A percentile compares a stretch with the other conserved stretches of the same genome.
phyloP scores from a whole-genome alignment of 2,797 vertebrate genomes.

The Pachyuromys duprasi region DNA sequence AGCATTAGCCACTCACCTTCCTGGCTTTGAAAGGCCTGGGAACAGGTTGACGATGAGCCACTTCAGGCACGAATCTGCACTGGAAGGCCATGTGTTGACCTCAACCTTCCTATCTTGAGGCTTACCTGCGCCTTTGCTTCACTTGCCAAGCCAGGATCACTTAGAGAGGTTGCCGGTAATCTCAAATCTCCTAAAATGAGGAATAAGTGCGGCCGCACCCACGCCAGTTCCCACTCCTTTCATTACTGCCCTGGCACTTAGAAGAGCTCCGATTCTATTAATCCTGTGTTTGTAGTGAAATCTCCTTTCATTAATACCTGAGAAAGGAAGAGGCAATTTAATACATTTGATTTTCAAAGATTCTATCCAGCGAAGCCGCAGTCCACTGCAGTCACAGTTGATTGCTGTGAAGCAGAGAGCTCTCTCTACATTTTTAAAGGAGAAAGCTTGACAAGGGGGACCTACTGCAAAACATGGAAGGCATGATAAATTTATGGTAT shows the following conservation, averaged over 20 bases:
- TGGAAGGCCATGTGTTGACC: background rate
- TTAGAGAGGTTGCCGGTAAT: background rate
- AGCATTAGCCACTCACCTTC: constrained; percentile 17
- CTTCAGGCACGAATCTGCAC: background rate
- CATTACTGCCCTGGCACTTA: constrained; percentile 42
- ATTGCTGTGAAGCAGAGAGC: constrained; percentile 30
- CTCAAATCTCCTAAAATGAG: background rate
- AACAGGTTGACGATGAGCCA: background rate
- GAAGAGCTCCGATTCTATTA: constrained; percentile 61
- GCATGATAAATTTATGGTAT: background rate
- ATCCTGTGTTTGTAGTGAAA: constrained; percentile 51
- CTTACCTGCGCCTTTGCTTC: accelerated
- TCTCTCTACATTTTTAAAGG: constrained; percentile 40
- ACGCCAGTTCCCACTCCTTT: constrained; percentile 17
- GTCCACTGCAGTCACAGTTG: constrained; percentile 63
- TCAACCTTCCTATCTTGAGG: background rate
- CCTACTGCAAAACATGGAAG: background rate
- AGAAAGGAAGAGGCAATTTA: constrained; percentile 46
- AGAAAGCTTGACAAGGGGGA: background rate
- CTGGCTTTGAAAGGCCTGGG: background rate
- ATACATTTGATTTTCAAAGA: constrained; percentile 54
- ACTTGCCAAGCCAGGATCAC: background rate
- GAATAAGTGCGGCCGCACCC: background rate
- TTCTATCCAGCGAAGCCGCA: constrained; percentile 27
- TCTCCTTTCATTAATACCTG: constrained; percentile 66